Percentiles rank a stretch among this genome's conserved stretches.
These are phyloP conservation scores for Ceyx cyanopectus DNA, from an alignment of 2,113 vertebrate genomes.

Conservation along the genomic window DNA sequence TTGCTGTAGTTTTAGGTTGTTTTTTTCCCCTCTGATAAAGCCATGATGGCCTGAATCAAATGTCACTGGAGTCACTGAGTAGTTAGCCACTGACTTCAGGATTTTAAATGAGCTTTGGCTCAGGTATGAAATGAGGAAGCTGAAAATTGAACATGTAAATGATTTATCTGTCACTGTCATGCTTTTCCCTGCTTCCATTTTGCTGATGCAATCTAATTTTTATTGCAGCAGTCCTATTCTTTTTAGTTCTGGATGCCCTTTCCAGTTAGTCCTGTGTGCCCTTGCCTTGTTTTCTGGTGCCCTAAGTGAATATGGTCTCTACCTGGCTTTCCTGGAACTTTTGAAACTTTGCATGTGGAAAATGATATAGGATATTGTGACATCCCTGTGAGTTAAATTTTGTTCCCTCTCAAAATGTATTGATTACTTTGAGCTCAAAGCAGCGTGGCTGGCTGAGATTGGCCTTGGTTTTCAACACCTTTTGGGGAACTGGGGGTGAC, in stretches of 20 bases:
- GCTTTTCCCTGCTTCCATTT: not conserved
- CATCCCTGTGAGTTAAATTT: not conserved
- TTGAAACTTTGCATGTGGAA: constrained; percentile 13
- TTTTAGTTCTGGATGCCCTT: constrained; percentile 10
- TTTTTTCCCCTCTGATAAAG: not conserved
- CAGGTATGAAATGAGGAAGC: not conserved
- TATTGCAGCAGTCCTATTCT: not conserved
- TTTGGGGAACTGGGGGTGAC: not conserved
- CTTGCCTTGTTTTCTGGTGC: not conserved
- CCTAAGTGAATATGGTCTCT: not conserved
- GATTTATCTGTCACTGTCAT: not conserved
- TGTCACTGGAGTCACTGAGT: not conserved
- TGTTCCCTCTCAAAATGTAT: not conserved
- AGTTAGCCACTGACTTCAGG: not conserved
- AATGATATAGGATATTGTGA: not conserved
- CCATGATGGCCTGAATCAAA: not conserved
- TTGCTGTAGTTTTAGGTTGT: not conserved
- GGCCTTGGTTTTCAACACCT: not conserved
- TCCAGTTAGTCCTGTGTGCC: not conserved
- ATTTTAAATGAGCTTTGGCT: not conserved
- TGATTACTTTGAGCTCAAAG: not conserved
- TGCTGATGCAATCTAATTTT: not conserved
- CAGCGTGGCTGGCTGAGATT: not conserved
- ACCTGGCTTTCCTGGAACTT: constrained; percentile 6
- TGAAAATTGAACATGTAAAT: not conserved